These are phyloP conservation scores for Caranx melampygus DNA, from an alignment of 2,113 vertebrate genomes.

Conservation along the genomic window DNA sequence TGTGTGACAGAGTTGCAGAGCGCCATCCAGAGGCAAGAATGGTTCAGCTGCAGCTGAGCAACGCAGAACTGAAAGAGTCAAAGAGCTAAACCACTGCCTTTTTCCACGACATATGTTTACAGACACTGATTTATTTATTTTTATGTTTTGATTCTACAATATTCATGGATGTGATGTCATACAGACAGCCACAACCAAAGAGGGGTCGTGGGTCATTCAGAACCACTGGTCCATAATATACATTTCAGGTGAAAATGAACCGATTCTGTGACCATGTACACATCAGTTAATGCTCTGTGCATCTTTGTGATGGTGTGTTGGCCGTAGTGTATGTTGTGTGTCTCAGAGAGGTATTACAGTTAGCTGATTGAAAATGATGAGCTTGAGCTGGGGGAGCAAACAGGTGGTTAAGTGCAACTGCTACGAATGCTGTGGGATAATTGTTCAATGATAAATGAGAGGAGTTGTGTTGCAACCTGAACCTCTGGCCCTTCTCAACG, in stretches of 20 bases:
- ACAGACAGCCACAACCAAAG: background rate
- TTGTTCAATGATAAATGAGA: background rate
- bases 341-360: background rate
- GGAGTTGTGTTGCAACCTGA: background rate
- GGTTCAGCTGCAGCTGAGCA: conserved; percentile 38
- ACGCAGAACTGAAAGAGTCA: conserved; percentile 45
- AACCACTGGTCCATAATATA: background rate
- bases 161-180: background rate
- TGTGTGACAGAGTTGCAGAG: conserved; percentile 57
- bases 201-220: background rate
- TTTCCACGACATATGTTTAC: background rate
- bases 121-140: background rate
- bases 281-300: background rate
- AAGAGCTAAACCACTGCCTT: conserved; percentile 1
- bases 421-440: too few relatives aligned
- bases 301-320: background rate
- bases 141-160: background rate
- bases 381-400: background rate
- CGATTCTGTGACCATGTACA: background rate
- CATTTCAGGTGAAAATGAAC: background rate
- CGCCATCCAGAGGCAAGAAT: conserved; percentile 46
- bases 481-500: background rate
- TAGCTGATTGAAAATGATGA: background rate
- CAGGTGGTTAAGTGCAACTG: too few relatives aligned
- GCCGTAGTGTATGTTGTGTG: too few relatives aligned